Percentiles rank a stretch among this genome's conserved stretches.
Evolutionary conservation across 2,888 invertebrate genomes (phyloP).

Genomic region (Glyphotaelius pellucidus): DNA sequence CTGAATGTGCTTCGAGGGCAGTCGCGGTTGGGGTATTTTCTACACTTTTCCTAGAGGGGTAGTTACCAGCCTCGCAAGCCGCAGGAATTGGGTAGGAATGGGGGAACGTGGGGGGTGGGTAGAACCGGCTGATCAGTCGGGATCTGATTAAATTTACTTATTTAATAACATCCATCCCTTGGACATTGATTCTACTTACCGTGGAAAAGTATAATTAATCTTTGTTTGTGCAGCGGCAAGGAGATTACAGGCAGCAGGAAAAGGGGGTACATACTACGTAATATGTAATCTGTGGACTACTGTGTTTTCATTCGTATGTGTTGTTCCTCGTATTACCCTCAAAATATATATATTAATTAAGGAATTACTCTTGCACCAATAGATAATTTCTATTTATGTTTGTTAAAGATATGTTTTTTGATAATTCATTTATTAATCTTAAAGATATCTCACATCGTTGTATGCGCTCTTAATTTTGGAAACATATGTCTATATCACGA

Average conservation of each 20-base stretch:
- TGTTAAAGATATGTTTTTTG: too few species aligned
- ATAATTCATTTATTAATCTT: too few species aligned
- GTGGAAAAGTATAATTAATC: neutral
- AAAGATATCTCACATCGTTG: too few species aligned
- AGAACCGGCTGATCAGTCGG: constrained; percentile 8
- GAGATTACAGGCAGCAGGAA: neutral
- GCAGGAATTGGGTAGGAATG: neutral
- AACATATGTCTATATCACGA: too few species aligned
- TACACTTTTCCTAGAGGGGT: constrained; percentile 44
- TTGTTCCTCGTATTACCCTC: neutral
- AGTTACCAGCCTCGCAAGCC: constrained; percentile 15
- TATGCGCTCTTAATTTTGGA: too few species aligned
- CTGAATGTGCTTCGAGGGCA: constrained; percentile 53
- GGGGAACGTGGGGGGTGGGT: neutral
- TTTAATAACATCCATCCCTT: constrained; percentile 12
- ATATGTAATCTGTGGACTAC: neutral
- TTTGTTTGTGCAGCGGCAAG: neutral
- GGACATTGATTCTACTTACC: neutral
- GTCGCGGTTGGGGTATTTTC: constrained; percentile 38
- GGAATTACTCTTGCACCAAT: neutral
- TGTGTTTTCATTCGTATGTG: neutral
- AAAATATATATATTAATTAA: neutral
- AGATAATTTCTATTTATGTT: neutral
- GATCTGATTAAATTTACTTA: constrained; percentile 6
- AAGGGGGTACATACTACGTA: neutral